Evolutionary conservation across 2,113 vertebrate species (phyloP).

Genomic region (Pteropus alecto): DNA sequence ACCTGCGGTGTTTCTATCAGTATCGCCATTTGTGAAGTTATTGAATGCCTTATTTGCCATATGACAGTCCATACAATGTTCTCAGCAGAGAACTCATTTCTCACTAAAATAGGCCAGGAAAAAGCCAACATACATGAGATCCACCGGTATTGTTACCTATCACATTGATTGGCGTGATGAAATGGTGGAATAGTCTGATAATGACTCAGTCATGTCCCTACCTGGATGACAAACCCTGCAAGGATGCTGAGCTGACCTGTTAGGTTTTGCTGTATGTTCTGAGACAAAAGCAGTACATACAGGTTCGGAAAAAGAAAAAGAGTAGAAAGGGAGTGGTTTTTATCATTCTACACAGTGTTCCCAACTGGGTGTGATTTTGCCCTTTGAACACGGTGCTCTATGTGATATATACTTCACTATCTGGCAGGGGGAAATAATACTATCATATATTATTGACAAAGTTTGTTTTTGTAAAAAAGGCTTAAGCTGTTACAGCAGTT

Average conservation of each 20-base stretch:
- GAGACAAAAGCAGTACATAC: background rate
- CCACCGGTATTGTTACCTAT: fast-evolving
- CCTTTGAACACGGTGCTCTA: no score
- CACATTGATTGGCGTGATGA: background rate
- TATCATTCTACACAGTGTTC: background rate
- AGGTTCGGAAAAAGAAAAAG: background rate
- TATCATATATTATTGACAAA: no score
- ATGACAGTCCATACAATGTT: background rate
- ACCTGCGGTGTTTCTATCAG: background rate
- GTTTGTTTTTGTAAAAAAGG: background rate
- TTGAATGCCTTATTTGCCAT: background rate
- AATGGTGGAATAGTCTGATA: background rate
- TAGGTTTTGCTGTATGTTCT: background rate
- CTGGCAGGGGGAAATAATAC: no score
- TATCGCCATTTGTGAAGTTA: background rate
- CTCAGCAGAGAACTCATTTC: background rate
- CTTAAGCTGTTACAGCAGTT: background rate
- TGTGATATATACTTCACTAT: no score
- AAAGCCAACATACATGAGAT: background rate
- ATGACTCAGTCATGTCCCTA: background rate
- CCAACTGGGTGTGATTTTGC: background rate
- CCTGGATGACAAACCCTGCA: background rate
- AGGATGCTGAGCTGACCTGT: background rate
- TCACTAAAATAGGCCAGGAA: background rate
- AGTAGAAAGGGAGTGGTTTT: background rate